Percentiles rank a stretch among this genome's conserved stretches.
Conservation (phyloP, 2,888 invertebrate genomes). For the Stenurella melanura region DNA sequence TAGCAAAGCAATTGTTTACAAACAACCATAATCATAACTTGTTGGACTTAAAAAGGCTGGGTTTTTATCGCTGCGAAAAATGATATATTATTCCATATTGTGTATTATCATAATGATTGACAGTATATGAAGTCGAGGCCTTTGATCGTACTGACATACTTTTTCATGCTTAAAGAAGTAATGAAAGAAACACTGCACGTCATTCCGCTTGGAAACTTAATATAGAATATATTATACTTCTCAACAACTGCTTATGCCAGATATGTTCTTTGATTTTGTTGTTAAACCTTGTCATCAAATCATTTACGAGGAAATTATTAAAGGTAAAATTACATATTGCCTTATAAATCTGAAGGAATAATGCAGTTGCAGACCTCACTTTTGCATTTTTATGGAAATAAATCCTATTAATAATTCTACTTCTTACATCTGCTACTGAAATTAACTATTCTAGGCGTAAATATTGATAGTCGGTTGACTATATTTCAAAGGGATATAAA, state of each 20-base stretch:
- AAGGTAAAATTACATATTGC: constrained; percentile 40
- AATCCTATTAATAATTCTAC: constrained; percentile 13
- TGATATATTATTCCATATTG: constrained; percentile 42
- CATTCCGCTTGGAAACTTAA: background rate
- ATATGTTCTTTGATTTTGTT: constrained; percentile 43
- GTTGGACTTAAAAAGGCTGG: constrained; percentile 27
- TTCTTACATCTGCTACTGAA: background rate
- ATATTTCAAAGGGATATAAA: background rate
- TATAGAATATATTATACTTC: constrained; percentile 28
- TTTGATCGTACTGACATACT: constrained; percentile 45
- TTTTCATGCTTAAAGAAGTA: constrained; percentile 33
- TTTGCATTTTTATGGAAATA: constrained; percentile 37
- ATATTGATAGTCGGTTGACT: background rate
- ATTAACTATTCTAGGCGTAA: background rate
- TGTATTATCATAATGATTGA: constrained; percentile 44
- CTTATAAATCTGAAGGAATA: constrained; percentile 39
- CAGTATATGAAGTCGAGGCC: constrained; percentile 29
- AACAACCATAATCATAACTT: constrained; percentile 36
- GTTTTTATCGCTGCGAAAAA: constrained; percentile 42
- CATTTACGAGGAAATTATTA: constrained; percentile 29
- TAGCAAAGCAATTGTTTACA: constrained; percentile 33
- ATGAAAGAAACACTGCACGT: constrained; percentile 11
- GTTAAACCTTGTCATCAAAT: constrained; percentile 36
- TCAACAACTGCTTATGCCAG: constrained; percentile 16
- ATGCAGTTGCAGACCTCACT: constrained; percentile 15